Base-by-base conservation (phyloP, 2,888 invertebrate genomes). In the Leistus spinibarbis region DNA sequence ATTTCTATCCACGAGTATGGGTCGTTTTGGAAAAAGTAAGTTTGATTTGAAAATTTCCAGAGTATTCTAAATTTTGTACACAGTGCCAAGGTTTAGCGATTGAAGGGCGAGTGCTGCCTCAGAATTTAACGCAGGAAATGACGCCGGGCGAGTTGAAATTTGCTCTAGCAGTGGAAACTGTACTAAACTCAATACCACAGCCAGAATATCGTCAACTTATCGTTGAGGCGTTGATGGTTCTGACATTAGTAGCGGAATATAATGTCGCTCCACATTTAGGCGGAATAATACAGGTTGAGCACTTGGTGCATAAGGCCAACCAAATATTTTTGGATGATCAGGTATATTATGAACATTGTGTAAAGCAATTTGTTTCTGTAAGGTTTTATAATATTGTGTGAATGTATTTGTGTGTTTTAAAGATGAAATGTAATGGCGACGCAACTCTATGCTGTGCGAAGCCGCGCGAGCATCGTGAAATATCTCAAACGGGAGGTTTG, bases 61-160 rank as follows among this genome's bases (percentile, higher is more conserved):
- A 65, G 69, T 22, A 72, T 20, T 19, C 22, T 60, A 56, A 56
- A n/a, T 60, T 76, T 72, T 69, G 76, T 76, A 86, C 88, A 75
- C 82, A 94, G 94, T 98, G 98, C 82, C 95, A 97, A 88, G 98
- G 98, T 1, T 87, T 99, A 70, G 92, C 94, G 7, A 97, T 99
- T 78, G 97, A 97, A 84, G 96, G 95, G 0, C 93, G 95, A 84
- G 89, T 96, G 23, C 87, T 99, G 20, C 95, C 95, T 71, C 96
- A 97, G 82, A 95, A 94, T 85, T 87, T 99, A 69, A 99, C 98
- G 0, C 96, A 97, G 87, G 99, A 99, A 91, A 99, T 99, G 99
- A 99, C 99, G 0, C 91, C 98, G 0, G 98, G 98, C 57, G 99
- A 99, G 87, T 86, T 99, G 80, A 99, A 99, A 87, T 99, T 99